Percentiles rank a stretch among this genome's conserved stretches.
These are phyloP conservation scores for Dione vanillae DNA, from an alignment of 2,888 invertebrate species.

Conservation along the genomic window DNA sequence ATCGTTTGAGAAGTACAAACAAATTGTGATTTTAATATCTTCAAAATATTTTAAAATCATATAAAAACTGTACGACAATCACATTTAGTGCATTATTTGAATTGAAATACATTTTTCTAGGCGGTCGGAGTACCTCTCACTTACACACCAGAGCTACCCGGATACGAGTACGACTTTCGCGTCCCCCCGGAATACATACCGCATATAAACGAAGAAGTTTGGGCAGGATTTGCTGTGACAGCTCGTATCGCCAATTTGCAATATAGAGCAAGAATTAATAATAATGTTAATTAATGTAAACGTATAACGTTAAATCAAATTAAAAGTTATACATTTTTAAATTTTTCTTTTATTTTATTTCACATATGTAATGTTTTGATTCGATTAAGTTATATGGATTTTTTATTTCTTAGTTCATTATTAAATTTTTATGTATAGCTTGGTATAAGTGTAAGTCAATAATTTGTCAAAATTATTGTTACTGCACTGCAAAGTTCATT, in stretches of 20 bases:
- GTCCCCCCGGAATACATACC: slow-evolving; percentile 60
- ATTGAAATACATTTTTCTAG: slow-evolving; percentile 49
- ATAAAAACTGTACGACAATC: no score
- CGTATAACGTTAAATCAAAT: background rate
- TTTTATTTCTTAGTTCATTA: no score
- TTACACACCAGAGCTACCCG: slow-evolving; percentile 65
- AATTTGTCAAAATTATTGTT: no score
- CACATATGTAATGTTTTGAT: no score
- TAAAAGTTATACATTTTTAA: background rate
- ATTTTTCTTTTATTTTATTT: background rate
- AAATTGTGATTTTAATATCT: no score
- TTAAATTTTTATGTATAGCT: no score
- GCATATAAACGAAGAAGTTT: slow-evolving; percentile 66
- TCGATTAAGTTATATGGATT: no score
- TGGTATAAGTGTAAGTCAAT: no score
- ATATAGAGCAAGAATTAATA: slow-evolving; percentile 49
- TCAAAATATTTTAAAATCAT: no score
- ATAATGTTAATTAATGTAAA: background rate
- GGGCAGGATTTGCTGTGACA: slow-evolving; percentile 61
- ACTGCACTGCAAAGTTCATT: no score
- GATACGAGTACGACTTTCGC: slow-evolving; percentile 54
- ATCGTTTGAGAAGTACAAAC: no score
- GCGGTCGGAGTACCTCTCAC: slow-evolving; percentile 60
- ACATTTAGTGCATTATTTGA: no score
- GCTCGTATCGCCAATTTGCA: slow-evolving; percentile 58